Percentiles rank a stretch among this genome's conserved stretches.
Evolutionary conservation across 2,888 invertebrate genomes (phyloP).

Genomic region (Cryptosula pallasiana): DNA sequence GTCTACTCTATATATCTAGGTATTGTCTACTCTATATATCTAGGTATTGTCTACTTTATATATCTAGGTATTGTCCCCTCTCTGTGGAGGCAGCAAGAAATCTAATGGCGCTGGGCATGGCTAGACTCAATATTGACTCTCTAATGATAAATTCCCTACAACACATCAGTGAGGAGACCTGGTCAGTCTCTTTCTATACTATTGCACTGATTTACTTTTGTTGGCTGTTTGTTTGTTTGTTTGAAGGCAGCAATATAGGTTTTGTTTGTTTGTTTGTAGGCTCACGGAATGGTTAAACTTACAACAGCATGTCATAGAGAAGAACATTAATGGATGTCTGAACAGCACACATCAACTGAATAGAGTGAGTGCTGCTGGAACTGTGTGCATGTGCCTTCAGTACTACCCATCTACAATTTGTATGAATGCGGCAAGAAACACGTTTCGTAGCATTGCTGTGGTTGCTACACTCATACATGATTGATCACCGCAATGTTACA

Average conservation of each 20-base stretch:
- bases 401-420: no score
- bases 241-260: no score
- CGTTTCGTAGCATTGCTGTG: no score
- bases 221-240: no score
- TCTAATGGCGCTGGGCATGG: constrained; percentile 66
- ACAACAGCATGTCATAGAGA: constrained; percentile 18
- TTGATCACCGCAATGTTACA: no score
- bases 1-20: constrained; percentile 71
- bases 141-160: constrained; percentile 62
- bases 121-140: constrained; percentile 70
- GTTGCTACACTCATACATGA: no score
- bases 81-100: constrained; percentile 71
- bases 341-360: background rate
- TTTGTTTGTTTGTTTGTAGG: background rate
- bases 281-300: constrained; percentile 22
- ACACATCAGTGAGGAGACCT: constrained; percentile 54
- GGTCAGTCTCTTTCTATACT: constrained; percentile 55
- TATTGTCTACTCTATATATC: background rate
- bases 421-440: no score
- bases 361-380: no score
- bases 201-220: no score
- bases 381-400: no score
- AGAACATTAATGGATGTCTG: background rate
- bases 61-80: constrained; percentile 63
- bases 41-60: constrained; percentile 59